Percentiles rank a stretch among this genome's conserved stretches.
phyloP scores from a whole-genome alignment of 1,140 invertebrate species.

The Gyrodactylus salaris region DNA sequence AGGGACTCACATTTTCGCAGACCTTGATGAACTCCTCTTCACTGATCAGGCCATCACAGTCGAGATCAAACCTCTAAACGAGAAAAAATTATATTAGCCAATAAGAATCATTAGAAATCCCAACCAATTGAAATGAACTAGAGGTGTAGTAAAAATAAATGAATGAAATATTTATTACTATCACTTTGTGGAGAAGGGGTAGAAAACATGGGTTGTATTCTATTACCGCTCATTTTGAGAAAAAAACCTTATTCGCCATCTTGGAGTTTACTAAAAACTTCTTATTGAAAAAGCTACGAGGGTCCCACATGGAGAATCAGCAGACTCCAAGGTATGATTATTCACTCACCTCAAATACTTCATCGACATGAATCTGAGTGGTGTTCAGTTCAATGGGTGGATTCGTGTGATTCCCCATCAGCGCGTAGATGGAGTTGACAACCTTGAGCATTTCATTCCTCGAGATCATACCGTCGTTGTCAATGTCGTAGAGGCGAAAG shows the following conservation, averaged over 20 bases:
- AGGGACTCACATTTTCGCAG: not conserved
- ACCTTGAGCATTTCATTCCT: slow-evolving; percentile 92
- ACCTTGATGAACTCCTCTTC: not conserved
- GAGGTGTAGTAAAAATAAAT: too few species aligned
- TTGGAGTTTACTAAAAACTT: not conserved
- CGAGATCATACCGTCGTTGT: slow-evolving; percentile 87
- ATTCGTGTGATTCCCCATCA: not conserved
- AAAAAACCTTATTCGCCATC: not conserved
- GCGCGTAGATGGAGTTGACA: slow-evolving; percentile 23
- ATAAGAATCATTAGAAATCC: not conserved
- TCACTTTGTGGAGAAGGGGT: not conserved
- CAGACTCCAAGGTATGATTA: not conserved
- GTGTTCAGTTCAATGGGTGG: not conserved
- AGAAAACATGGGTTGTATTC: not conserved
- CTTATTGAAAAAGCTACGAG: too few species aligned
- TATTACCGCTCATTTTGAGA: not conserved
- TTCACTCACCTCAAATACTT: not conserved
- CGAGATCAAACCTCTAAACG: not conserved
- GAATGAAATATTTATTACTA: too few species aligned
- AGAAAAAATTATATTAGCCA: not conserved
- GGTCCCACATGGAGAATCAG: too few species aligned
- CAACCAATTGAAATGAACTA: not conserved
- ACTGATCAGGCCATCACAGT: not conserved
- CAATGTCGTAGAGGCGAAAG: slow-evolving; percentile 57
- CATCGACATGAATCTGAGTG: not conserved